These are phyloP conservation scores for Digitonthophagus gazella DNA, from an alignment of 2,888 invertebrate species.

Conservation along the genomic window DNA sequence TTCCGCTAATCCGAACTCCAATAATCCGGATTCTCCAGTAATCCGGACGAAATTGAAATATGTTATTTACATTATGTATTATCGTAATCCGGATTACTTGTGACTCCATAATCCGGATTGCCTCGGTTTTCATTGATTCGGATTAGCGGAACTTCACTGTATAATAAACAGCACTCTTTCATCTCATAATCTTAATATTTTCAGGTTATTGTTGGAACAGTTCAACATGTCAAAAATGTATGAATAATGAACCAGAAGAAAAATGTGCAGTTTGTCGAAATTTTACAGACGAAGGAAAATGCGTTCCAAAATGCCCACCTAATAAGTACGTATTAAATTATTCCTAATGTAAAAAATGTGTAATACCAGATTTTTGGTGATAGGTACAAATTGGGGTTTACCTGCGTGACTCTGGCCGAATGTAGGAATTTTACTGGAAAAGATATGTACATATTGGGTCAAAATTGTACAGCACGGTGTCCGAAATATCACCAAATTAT, in stretches of 20 bases:
- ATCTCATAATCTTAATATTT: too few relatives aligned
- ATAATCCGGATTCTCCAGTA: too few relatives aligned
- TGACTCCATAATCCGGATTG: too few relatives aligned
- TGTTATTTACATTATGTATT: too few relatives aligned
- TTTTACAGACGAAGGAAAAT: slow-evolving; percentile 48
- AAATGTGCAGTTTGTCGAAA: slow-evolving; percentile 56
- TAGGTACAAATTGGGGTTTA: slow-evolving; percentile 40
- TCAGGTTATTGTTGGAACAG: slow-evolving; percentile 53
- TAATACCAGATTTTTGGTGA: slow-evolving; percentile 25
- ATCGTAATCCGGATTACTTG: too few relatives aligned
- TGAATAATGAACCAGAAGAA: slow-evolving; percentile 49
- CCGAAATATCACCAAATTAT: slow-evolving; percentile 57
- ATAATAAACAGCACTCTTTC: too few relatives aligned
- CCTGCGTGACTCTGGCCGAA: slow-evolving; percentile 67
- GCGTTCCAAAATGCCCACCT: slow-evolving; percentile 59
- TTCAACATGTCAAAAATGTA: slow-evolving; percentile 54
- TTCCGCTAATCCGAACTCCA: too few relatives aligned
- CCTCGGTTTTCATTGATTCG: too few relatives aligned
- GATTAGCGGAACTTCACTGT: too few relatives aligned
- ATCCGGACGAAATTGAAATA: too few relatives aligned
- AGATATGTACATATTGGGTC: slow-evolving; percentile 47
- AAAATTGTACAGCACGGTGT: slow-evolving; percentile 67
- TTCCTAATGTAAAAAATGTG: slow-evolving; percentile 2
- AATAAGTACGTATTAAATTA: slow-evolving; percentile 58
- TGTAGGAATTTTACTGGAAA: slow-evolving; percentile 55